Conservation (phyloP, 2,797 vertebrate species). For the Buphagus erythrorhynchus region DNA sequence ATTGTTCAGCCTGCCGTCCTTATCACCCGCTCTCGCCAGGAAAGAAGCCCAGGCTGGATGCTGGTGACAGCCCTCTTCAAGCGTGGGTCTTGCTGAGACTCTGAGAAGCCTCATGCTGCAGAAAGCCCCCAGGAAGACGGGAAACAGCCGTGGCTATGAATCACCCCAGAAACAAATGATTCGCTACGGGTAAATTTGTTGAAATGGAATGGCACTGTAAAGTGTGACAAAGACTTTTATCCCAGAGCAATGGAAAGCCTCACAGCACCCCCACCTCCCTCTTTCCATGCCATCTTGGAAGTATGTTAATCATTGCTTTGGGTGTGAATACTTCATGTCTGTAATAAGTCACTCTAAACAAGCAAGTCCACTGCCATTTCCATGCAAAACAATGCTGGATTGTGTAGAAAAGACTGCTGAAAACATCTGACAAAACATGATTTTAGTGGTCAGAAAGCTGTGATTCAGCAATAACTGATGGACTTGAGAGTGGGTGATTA, state of each 20-base stretch:
- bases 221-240: conserved; percentile 40
- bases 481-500: not conserved
- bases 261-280: not conserved
- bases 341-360: not conserved
- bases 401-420: not conserved
- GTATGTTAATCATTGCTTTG: not conserved
- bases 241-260: not conserved
- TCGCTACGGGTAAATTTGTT: not conserved
- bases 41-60: not conserved
- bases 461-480: not conserved
- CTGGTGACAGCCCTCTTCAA: conserved; percentile 10
- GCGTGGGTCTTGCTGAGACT: not conserved
- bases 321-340: not conserved
- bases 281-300: not conserved
- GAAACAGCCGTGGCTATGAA: conserved; percentile 3
- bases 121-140: not conserved
- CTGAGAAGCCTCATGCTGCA: not conserved
- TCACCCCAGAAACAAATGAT: conserved; percentile 46
- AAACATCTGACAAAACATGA: not conserved
- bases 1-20: not conserved
- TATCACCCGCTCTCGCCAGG: not conserved
- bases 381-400: not conserved
- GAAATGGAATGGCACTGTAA: not conserved
- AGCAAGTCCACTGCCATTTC: not conserved
- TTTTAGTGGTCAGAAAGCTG: not conserved